A percentile compares a stretch with the other conserved stretches of the same genome.
phyloP scores from a whole-genome alignment of 2,113 vertebrate species.

The Stegostoma tigrinum region DNA sequence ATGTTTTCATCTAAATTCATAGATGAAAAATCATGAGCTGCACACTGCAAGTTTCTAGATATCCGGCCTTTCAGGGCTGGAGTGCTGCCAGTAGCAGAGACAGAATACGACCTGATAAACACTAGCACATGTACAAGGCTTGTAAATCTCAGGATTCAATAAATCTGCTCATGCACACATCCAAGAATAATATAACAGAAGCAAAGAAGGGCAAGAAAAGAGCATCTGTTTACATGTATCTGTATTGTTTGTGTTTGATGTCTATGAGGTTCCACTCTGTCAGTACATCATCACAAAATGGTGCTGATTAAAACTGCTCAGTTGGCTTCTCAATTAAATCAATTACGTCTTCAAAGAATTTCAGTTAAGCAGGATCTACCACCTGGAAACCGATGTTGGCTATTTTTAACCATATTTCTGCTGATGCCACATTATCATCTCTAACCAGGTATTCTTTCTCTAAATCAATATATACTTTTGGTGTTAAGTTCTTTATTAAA shows the following conservation, averaged over 20 bases:
- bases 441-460: background rate
- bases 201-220: background rate
- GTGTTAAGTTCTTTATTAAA: background rate
- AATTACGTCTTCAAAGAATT: background rate
- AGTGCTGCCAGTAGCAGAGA: background rate
- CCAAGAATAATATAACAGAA: background rate
- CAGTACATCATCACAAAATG: background rate
- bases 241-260: background rate
- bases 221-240: background rate
- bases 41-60: background rate
- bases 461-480: background rate
- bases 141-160: background rate
- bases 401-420: slow-evolving; percentile 6
- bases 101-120: background rate
- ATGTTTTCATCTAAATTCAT: background rate
- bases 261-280: background rate
- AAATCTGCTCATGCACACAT: background rate
- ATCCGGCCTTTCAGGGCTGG: background rate
- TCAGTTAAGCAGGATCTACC: background rate
- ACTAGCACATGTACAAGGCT: background rate
- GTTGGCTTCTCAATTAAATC: background rate
- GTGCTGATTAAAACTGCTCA: background rate
- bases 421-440: background rate
- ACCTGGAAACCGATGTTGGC: background rate
- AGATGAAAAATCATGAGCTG: background rate